These are phyloP conservation scores for Zootoca vivipara DNA, from an alignment of 2,113 vertebrate species.

Conservation along the genomic window DNA sequence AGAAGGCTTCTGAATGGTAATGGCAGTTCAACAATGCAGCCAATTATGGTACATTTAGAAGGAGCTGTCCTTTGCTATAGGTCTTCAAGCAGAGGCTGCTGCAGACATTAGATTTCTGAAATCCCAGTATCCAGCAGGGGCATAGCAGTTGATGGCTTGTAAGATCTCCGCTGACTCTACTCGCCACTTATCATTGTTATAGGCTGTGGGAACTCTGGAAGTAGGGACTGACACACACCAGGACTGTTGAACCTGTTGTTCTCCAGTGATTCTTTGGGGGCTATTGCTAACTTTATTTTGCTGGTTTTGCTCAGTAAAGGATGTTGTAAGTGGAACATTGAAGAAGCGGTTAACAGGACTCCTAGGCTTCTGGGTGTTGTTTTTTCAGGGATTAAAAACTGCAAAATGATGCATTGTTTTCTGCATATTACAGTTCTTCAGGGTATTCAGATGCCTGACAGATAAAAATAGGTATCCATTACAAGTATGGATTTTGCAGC, in stretches of 20 bases:
- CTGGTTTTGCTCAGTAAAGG: neutral
- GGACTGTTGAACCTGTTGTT: neutral
- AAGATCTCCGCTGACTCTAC: neutral
- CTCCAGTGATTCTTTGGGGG: accelerated
- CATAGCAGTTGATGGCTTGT: neutral
- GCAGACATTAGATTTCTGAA: neutral
- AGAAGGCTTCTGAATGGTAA: neutral
- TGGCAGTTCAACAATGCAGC: neutral
- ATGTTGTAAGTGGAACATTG: neutral
- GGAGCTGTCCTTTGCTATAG: neutral
- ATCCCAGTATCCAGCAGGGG: neutral
- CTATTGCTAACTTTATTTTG: neutral
- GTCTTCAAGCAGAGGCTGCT: neutral
- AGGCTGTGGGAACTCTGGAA: neutral
- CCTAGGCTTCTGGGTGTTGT: neutral
- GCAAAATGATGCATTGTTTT: constrained; percentile 5
- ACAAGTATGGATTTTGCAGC: constrained; percentile 12
- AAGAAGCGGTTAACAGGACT: accelerated
- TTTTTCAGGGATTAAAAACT: neutral
- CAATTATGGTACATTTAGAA: neutral
- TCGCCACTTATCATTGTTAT: neutral
- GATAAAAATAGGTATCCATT: constrained; percentile 21
- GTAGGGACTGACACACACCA: neutral
- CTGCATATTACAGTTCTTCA: neutral
- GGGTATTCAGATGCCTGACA: constrained; percentile 16